Evolutionary conservation across 1,140 invertebrate genomes (phyloP), one percentile per base, ranked within the genome.

Genomic region (Apis cerana): DNA sequence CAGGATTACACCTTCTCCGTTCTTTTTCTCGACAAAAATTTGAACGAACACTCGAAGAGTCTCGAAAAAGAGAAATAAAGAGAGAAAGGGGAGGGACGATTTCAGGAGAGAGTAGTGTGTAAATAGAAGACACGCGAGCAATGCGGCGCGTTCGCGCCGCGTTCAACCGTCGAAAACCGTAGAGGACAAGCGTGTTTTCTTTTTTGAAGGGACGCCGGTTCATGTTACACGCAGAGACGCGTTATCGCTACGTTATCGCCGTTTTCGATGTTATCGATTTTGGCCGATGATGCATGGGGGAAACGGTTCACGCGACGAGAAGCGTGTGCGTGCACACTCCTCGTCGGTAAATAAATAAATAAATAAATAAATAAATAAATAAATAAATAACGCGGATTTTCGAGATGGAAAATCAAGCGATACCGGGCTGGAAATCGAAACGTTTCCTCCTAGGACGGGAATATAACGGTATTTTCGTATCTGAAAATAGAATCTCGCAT

Each of bases 221-320:
- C 80, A 74, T 83, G 54, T 54, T 86, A 15, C 81, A 86, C 61
- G 23, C 80, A 70, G 61, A 74, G 33, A 43, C 33, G 33, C 84
- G 65, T 86, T 74, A 56, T 82, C 54, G 80, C 68, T 75, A 50
- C 11, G 59, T 68, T 48, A 54, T 71, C 58, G 65, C 58, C 54
- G 33, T 43, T 43, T 27, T 43, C 33, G 33, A 43, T 43, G 33
- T 43, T 86, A 87, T 87, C 86, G 85, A 82, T 77, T 58, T 69
- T 5, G 43, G 9, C 52, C 71, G 64, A 83, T 71, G 76, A 86
- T 86, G 62, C 54, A 33, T 43, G 65, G 70, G n/a, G 27, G 54
- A 15, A 15, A 12, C 56, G 21, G 61, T 62, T 27, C 56, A 7
- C 50, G 62, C 50, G 61, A 65, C 33, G 21, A n/a, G 23, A 2